These are phyloP conservation scores for Corydoras maculifer DNA, from an alignment of 2,113 vertebrate genomes.

Conservation along the genomic window DNA sequence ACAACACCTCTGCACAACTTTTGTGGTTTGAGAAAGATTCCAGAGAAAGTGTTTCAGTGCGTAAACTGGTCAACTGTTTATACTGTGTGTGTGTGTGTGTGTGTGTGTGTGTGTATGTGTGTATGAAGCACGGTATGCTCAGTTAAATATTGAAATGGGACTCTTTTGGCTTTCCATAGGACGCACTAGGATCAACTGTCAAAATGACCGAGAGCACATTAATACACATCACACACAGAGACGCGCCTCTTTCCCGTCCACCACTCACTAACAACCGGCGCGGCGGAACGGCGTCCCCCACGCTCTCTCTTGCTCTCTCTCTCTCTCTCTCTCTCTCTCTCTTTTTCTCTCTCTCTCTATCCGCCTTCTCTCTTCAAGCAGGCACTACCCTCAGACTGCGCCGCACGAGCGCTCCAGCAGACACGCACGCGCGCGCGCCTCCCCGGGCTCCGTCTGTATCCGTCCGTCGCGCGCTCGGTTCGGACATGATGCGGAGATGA, in stretches of 20 bases:
- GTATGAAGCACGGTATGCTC: not conserved
- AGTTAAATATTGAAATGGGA: not conserved
- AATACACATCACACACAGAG: constrained; percentile 4
- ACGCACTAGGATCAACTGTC: not conserved
- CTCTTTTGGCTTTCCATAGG: not conserved
- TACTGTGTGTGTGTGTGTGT: not conserved
- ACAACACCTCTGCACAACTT: too few species aligned
- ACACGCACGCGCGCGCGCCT: not conserved
- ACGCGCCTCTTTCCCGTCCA: not conserved
- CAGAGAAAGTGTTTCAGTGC: too few species aligned
- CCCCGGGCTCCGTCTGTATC: not conserved
- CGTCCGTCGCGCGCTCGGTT: constrained; percentile 43
- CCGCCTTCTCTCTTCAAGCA: not conserved
- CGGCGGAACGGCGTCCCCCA: not conserved
- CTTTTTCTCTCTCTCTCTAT: constrained; percentile 2
- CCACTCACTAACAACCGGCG: not conserved
- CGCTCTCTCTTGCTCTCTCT: not conserved
- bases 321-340: constrained; percentile 17
- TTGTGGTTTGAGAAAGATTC: too few species aligned
- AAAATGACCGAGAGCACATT: not conserved
- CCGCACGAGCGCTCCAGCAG: constrained; percentile 11
- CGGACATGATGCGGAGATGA: constrained; percentile 82
- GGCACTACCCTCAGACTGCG: constrained; percentile 8
- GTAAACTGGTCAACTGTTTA: too few species aligned
- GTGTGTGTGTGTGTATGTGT: not conserved